Evolutionary conservation across 2,888 invertebrate species (phyloP), one percentile per base, ranked within the genome.

Genomic region (Callinectes sapidus): DNA sequence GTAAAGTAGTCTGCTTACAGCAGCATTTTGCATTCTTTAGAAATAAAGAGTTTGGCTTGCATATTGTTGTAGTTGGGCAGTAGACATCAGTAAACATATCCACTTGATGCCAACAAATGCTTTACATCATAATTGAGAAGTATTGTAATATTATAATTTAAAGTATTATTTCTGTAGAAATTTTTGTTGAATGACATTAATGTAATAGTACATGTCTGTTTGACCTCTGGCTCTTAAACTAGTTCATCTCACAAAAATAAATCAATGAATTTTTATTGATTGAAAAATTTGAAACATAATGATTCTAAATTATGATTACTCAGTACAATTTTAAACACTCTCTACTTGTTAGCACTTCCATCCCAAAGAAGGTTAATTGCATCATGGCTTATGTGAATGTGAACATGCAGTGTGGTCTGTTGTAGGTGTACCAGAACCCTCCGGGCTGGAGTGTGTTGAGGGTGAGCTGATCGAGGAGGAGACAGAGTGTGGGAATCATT

Each of bases 401-500:
- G 77, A 61, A 89, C 66, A 71, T 91, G 42, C 55, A n/a, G 81
- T 89, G 77, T 86, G 85, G 89, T 92, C 66, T 92, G 48, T 92
- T 92, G 42, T 92, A 92, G 92, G 92, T 92, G 28, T 88, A 87
- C 55, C 48, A 54, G 81, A 13, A 32, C 89, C 55, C 81, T 81
- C 81, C 92, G 86, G 16, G 48, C 81, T 71, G 48, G 87, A 54
- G 35, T 92, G 92, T 54, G 35, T 90, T 87, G 66, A 66, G 86
- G 92, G 92, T 23, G 89, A 86, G 87, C 35, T 42, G 71, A 90
- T 92, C 71, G 87, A 35, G 39, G 92, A 92, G 32, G 92, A 90
- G 48, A 90, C 86, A 86, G 90, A 87, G 48, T 92, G 92, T 55
- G 90, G 92, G n/a, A 89, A 77, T n/a, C 90, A 71, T 39, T 92